Base-by-base conservation (phyloP, 2,797 vertebrate species). In the Nyctibius grandis region DNA sequence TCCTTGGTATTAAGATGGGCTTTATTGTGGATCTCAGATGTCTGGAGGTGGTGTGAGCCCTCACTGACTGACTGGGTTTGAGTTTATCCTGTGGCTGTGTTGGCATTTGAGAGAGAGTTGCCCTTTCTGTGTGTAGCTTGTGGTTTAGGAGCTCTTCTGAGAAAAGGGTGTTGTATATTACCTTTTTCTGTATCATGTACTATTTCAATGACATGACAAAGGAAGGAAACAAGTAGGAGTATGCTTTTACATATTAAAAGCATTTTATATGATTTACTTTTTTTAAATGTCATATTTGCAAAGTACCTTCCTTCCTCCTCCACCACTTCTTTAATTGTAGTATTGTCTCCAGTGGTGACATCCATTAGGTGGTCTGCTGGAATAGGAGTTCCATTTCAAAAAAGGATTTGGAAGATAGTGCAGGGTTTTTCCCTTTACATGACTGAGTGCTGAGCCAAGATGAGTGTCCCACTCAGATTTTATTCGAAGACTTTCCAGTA, bases 111-210 rank as follows among this genome's bases (percentile, higher is more conserved):
- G 36, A 42, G 25, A 78, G 33, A 20, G 25, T 31, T 88, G 28
- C 47, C 20, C 12, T 84, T 91, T 85, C 48, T 12, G 19, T 17
- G 14, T 28, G 36, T 53, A 67, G 33, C 9, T 53, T 72, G 21
- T 85, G 51, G 44, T 50, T 64, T 86, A 63, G n/a, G 61, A 93
- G 59, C 26, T 80, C 15, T 93, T 89, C 59, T 61, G 34, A 67
- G 36, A 74, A 82, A 79, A 25, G 3, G 26, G 28, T 65, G 18
- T 40, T 59, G 69, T 79, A 11, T 9, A 15, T 38, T 23, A 26
- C 21, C 9, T 85, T 54, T 75, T 54, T 29, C 33, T 82, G 10
- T 80, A 5, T 33, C 0, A 0, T 56, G 28, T 40, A 19, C 70
- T 51, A 6, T 93, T 91, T 80, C 76, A 72, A 1, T 85, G 64